Evolutionary conservation across 2,797 vertebrate species (phyloP).

Genomic region (Mycteria americana): DNA sequence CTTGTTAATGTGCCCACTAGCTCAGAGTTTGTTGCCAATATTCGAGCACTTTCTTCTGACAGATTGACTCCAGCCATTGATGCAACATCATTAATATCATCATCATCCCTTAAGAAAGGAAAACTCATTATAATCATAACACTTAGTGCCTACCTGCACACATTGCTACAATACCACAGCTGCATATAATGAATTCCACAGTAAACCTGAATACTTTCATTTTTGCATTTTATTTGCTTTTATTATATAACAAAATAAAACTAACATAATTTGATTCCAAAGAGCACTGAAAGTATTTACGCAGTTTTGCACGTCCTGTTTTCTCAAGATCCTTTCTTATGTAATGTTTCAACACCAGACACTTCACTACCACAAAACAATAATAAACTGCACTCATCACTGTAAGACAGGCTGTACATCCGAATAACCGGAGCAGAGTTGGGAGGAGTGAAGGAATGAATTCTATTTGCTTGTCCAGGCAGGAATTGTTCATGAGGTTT

Average conservation of each 20-base stretch:
- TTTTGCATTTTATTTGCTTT: slow-evolving; percentile 1
- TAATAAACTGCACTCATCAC: not conserved
- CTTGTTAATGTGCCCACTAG: slow-evolving; percentile 90
- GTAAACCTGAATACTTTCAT: not conserved
- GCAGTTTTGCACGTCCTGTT: not conserved
- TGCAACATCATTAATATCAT: slow-evolving; percentile 94
- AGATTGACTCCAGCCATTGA: slow-evolving; percentile 96
- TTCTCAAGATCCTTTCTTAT: not conserved
- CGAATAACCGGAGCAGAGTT: not conserved
- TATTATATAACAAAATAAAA: not conserved
- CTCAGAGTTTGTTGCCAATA: slow-evolving; percentile 92
- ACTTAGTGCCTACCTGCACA: not conserved
- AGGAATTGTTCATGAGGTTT: slow-evolving; percentile 3
- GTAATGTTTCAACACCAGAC: not conserved
- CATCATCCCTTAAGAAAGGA: slow-evolving; percentile 84
- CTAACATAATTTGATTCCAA: not conserved
- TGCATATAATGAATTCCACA: not conserved
- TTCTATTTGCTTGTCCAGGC: slow-evolving; percentile 11
- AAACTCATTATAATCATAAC: not conserved
- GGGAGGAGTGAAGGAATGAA: not conserved
- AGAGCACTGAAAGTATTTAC: not conserved
- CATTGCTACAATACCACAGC: not conserved
- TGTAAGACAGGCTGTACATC: not conserved
- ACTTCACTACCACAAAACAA: not conserved
- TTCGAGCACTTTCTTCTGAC: slow-evolving; percentile 91